Conservation (phyloP, 2,113 vertebrate genomes). For the Hippocampus comes region DNA sequence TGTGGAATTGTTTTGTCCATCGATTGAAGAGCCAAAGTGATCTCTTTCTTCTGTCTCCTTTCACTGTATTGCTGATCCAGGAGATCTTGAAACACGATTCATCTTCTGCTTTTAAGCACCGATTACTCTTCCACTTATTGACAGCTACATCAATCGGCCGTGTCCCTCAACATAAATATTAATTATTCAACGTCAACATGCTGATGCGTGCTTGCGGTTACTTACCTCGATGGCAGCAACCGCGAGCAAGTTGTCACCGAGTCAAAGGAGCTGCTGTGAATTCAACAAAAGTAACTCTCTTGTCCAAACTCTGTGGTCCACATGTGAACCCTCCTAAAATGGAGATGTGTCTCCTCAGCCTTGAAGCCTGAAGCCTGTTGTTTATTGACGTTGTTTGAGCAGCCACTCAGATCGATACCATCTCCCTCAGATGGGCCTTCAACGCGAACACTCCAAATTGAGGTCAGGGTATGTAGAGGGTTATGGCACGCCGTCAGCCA, state of each 20-base stretch:
- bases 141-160: slow-evolving; percentile 33
- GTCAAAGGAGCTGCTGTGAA: slow-evolving; percentile 11
- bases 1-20: slow-evolving; percentile 47
- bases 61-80: slow-evolving; percentile 50
- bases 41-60: slow-evolving; percentile 22
- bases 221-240: slow-evolving; percentile 32
- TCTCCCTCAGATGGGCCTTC: slow-evolving; percentile 61
- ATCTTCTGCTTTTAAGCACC: slow-evolving; percentile 46
- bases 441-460: slow-evolving; percentile 58
- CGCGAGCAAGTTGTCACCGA: slow-evolving; percentile 10
- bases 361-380: slow-evolving; percentile 66
- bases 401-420: slow-evolving; percentile 64
- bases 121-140: slow-evolving; percentile 28
- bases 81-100: slow-evolving; percentile 52
- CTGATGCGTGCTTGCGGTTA: slow-evolving; percentile 15
- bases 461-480: slow-evolving; percentile 66
- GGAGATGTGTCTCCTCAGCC: slow-evolving; percentile 64
- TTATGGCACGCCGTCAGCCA: slow-evolving; percentile 54
- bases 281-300: slow-evolving; percentile 10
- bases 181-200: slow-evolving; percentile 43
- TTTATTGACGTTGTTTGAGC: slow-evolving; percentile 69
- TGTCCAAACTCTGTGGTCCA: slow-evolving; percentile 50
- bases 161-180: slow-evolving; percentile 34
- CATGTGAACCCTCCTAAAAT: slow-evolving; percentile 53
- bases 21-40: slow-evolving; percentile 52